Evolutionary conservation across 2,888 invertebrate species (phyloP), one percentile per base, ranked within the genome.

Genomic region (Hydroisotoma schaefferi): DNA sequence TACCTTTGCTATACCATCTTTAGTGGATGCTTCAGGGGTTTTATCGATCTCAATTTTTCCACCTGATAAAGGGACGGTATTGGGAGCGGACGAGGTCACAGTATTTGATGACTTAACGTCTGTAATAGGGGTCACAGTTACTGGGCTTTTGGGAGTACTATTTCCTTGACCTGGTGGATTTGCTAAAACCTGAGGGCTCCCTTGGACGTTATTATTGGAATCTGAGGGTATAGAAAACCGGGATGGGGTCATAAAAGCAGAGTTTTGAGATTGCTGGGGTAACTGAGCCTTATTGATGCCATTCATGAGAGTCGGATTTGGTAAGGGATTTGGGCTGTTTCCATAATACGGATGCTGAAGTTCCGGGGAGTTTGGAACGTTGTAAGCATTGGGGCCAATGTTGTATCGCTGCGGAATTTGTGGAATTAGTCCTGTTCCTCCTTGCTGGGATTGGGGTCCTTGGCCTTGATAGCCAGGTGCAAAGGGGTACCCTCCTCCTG

Each of bases 241-340:
- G 26, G 55, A 33, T 44, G 43, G 29, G 46, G 44, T 25, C 46
- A 44, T 44, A 22, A 44, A 55, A 28, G 33, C 23, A 23, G 55
- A 46, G 33, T 55, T 55, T 25, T 55, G 55, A 15, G 23, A 46
- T 55, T 40, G 40, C 15, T 40, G 40, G 5, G 15, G 40, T 18
- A 52, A 28, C 20, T 61, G n/a, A 54, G 55, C 20, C 49, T 57
- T 15, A 33, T 29, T 20, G 15, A 40, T 15, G n/a, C 8, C 8
- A 40, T 40, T 40, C 3, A 40, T 20, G 20, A 18, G 15, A 4
- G 40, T 40, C n/a, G 5, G 15, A 18, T 15, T 20, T n/a, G n/a
- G n/a, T n/a, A n/a, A n/a, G n/a, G 40, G 40, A 55, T 55, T 61
- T 10, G 57, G 57, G 47, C 61, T 60, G 6, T 46, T 28, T 15